These are phyloP conservation scores for Brachionus rotundiformis DNA, from an alignment of 1,140 invertebrate species.

Conservation along the genomic window DNA sequence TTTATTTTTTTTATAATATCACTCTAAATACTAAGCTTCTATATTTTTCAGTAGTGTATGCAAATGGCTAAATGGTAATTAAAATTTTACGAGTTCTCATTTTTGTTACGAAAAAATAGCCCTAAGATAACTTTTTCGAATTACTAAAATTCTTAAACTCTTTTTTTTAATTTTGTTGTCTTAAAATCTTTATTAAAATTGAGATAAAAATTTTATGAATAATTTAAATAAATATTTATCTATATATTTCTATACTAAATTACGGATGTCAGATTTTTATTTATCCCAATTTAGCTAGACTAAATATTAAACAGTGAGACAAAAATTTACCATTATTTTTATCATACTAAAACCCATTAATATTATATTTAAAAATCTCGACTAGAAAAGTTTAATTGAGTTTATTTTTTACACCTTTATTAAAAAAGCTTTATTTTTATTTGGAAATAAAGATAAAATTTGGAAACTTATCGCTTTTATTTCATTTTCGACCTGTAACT, in stretches of 20 bases:
- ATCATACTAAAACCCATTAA: background rate
- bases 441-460: background rate
- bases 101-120: background rate
- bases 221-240: slow-evolving; percentile 23
- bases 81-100: background rate
- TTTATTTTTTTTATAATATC: background rate
- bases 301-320: slow-evolving; percentile 10
- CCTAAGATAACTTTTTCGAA: background rate
- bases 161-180: background rate
- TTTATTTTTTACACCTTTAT: background rate
- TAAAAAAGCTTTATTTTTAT: background rate
- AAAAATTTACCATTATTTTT: background rate
- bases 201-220: slow-evolving; percentile 17
- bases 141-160: background rate
- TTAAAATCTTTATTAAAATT: background rate
- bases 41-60: background rate
- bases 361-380: background rate
- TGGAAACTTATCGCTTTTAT: background rate
- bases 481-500: background rate
- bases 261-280: slow-evolving; percentile 13
- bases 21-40: background rate
- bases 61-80: background rate
- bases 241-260: background rate
- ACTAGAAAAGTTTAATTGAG: background rate
- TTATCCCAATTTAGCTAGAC: slow-evolving; percentile 18